A percentile compares a stretch with the other conserved stretches of the same genome.
These are phyloP conservation scores for Drosophila lini DNA, from an alignment of 1,140 invertebrate species.

Conservation along the genomic window DNA sequence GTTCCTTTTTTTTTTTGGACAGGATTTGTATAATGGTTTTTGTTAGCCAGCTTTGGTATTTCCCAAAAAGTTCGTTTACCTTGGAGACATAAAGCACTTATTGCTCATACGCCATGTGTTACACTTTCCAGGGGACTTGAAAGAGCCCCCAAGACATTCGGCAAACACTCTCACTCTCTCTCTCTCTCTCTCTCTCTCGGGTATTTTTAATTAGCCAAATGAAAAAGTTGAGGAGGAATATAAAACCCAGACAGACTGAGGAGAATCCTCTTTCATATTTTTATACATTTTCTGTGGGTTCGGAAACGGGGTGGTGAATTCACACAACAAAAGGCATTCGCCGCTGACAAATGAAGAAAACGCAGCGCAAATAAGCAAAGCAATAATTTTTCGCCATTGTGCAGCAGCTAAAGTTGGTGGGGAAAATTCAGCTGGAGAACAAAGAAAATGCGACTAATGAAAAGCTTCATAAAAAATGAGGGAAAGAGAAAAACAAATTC, in stretches of 20 bases:
- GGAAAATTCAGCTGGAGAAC: slow-evolving; percentile 31
- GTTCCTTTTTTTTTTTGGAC: slow-evolving; percentile 15
- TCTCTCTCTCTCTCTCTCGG: slow-evolving; percentile 20
- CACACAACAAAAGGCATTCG: slow-evolving; percentile 27
- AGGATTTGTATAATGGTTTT: slow-evolving; percentile 21
- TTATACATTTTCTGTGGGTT: slow-evolving; percentile 44
- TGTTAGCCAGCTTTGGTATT: background rate
- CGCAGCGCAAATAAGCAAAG: slow-evolving; percentile 70
- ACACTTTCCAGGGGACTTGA: slow-evolving; percentile 38
- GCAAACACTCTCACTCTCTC: slow-evolving; percentile 45
- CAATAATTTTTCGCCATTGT: slow-evolving; percentile 74
- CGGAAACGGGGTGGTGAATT: background rate
- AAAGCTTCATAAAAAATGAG: slow-evolving; percentile 14
- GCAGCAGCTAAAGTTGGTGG: slow-evolving; percentile 14
- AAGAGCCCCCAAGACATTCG: slow-evolving; percentile 65
- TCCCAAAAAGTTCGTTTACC: slow-evolving; percentile 54
- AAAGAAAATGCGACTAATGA: slow-evolving; percentile 70
- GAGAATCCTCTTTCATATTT: slow-evolving; percentile 41
- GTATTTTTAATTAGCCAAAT: slow-evolving; percentile 82
- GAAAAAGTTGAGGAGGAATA: slow-evolving; percentile 76
- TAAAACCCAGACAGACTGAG: slow-evolving; percentile 36
- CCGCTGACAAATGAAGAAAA: slow-evolving; percentile 70
- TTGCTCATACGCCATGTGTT: slow-evolving; percentile 75
- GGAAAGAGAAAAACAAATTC: slow-evolving; percentile 33
- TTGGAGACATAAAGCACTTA: slow-evolving; percentile 73